Evolutionary conservation across 2,888 invertebrate species (phyloP).

Genomic region (Caenorhabditis sp.): DNA sequence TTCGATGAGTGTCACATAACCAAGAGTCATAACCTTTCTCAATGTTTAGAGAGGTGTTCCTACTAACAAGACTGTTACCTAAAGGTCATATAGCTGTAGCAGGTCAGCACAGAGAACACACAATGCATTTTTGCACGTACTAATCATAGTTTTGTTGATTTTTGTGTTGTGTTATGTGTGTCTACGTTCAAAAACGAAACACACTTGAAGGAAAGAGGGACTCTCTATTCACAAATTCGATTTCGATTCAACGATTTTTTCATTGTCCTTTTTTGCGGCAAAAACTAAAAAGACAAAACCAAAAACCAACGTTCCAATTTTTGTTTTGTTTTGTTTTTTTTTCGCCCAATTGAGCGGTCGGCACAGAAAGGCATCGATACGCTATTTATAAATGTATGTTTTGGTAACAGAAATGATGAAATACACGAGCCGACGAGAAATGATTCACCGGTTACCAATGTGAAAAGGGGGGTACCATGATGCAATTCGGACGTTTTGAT

Average conservation of each 20-base stretch:
- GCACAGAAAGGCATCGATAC: not conserved
- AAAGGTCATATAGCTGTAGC: not conserved
- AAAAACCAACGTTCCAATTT: not conserved
- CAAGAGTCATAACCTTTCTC: too few species aligned
- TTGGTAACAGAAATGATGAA: not conserved
- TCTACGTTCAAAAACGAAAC: not conserved
- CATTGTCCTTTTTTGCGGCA: constrained; percentile 1
- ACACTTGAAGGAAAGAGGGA: too few species aligned
- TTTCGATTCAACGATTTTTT: not conserved
- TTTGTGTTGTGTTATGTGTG: not conserved
- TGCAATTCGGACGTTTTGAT: not conserved
- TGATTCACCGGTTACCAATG: too few species aligned
- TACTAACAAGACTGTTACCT: too few species aligned
- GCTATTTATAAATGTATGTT: not conserved
- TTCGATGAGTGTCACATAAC: too few species aligned
- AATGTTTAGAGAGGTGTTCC: too few species aligned
- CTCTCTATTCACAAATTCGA: not conserved
- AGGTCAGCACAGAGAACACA: not conserved
- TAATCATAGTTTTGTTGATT: not conserved
- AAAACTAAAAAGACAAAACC: not conserved
- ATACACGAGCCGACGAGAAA: too few species aligned
- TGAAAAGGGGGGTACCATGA: not conserved
- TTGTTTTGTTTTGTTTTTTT: too few species aligned
- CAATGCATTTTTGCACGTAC: not conserved
- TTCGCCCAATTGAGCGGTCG: too few species aligned